These are phyloP conservation scores for Cistogaster globosa DNA, from an alignment of 2,888 invertebrate species.

Conservation along the genomic window DNA sequence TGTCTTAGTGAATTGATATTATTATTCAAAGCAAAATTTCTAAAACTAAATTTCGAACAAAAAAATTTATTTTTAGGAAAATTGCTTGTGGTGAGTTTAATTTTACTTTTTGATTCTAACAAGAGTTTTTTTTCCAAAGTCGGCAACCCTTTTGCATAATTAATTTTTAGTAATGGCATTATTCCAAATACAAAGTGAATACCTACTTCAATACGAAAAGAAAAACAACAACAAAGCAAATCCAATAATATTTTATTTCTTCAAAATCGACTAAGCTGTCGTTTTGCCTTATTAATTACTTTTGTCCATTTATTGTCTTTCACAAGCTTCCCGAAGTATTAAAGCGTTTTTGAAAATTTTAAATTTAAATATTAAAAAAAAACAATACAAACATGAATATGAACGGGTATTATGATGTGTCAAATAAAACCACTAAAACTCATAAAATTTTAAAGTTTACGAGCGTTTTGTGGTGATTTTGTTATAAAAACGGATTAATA, in stretches of 20 bases:
- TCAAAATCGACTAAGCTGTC: conserved; percentile 39
- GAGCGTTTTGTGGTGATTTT: conserved; percentile 60
- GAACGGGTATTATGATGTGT: conserved; percentile 31
- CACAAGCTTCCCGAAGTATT: neutral
- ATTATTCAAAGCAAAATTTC: too few relatives aligned
- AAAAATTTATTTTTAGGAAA: too few relatives aligned
- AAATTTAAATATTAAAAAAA: conserved; percentile 29
- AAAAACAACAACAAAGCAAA: conserved; percentile 10
- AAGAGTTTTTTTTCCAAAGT: neutral
- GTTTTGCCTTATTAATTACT: conserved; percentile 62
- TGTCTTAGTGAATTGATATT: conserved; percentile 26
- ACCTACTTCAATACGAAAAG: conserved; percentile 41
- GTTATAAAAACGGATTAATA: conserved; percentile 35
- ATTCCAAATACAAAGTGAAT: conserved; percentile 31
- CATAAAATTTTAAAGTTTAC: conserved; percentile 64
- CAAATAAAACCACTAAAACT: conserved; percentile 61
- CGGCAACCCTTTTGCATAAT: conserved; percentile 25
- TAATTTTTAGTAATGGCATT: conserved; percentile 28
- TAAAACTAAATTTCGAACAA: too few relatives aligned
- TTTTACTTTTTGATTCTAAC: too few relatives aligned
- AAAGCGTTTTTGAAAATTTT: neutral
- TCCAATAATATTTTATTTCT: conserved; percentile 52
- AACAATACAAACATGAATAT: neutral
- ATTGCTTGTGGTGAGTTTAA: too few relatives aligned
- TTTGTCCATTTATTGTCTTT: conserved; percentile 41